Evolutionary conservation across 2,888 invertebrate genomes (phyloP).

Genomic region (Cerceris rybyensis): DNA sequence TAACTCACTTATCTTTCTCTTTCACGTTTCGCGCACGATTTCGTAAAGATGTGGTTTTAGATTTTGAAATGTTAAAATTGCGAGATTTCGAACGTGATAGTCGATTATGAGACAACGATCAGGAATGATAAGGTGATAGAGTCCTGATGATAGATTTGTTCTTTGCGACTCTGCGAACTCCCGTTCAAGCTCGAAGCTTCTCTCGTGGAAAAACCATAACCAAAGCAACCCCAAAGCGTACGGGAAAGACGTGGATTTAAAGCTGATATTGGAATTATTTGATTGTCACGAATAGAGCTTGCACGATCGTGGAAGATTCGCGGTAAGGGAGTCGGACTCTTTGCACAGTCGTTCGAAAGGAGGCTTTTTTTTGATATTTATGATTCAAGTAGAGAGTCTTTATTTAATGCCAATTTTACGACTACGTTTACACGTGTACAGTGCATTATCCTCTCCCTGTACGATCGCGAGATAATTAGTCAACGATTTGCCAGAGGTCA

Average conservation of each 20-base stretch:
- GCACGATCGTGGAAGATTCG: no score
- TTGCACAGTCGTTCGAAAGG: background rate
- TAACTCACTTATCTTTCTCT: no score
- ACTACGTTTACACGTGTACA: background rate
- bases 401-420: no score
- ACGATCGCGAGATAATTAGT: constrained; percentile 25
- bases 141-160: background rate
- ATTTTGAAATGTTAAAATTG: no score
- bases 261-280: constrained; percentile 40
- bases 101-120: background rate
- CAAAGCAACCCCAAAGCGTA: constrained; percentile 62
- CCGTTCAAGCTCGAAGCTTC: constrained; percentile 20
- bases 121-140: constrained; percentile 9
- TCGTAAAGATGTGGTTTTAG: no score
- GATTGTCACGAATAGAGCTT: constrained; percentile 2
- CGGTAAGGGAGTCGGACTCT: background rate
- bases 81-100: no score
- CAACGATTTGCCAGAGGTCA: background rate
- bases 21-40: no score
- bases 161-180: constrained; percentile 34
- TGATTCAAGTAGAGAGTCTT: background rate
- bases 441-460: constrained; percentile 22
- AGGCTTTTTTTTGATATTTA: background rate
- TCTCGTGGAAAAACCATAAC: constrained; percentile 43
- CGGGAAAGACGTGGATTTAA: constrained; percentile 40